Percentiles rank a stretch among this genome's conserved stretches.
phyloP scores from a whole-genome alignment of 2,888 invertebrate genomes.

The Strigamia maritima region DNA sequence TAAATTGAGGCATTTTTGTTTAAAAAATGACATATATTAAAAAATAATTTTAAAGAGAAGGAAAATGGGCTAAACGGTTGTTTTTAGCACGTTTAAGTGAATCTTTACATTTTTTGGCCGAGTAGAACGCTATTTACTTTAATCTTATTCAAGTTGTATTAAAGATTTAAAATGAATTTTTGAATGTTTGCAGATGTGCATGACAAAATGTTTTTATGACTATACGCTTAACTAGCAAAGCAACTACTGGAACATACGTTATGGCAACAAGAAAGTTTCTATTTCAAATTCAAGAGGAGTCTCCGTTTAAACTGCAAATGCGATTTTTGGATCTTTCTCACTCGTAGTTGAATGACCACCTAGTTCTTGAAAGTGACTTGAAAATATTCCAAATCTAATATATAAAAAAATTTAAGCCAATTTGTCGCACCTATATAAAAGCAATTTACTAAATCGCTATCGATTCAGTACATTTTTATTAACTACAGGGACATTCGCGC shows the following conservation, averaged over 20 bases:
- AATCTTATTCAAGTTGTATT: no score
- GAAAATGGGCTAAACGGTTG: no score
- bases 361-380: not conserved
- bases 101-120: no score
- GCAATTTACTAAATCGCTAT: not conserved
- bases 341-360: not conserved
- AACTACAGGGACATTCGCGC: no score
- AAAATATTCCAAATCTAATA: not conserved
- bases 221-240: not conserved
- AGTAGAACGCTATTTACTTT: no score
- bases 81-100: no score
- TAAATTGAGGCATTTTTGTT: no score
- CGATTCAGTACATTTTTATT: not conserved
- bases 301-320: not conserved
- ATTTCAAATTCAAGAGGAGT: not conserved
- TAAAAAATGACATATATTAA: no score
- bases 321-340: not conserved
- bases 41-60: no score
- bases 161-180: no score
- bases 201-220: not conserved
- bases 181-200: no score
- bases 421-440: not conserved
- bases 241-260: not conserved
- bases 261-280: not conserved
- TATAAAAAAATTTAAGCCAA: not conserved